Conservation (phyloP, 2,113 vertebrate genomes). For the Ageneiosus marmoratus region DNA sequence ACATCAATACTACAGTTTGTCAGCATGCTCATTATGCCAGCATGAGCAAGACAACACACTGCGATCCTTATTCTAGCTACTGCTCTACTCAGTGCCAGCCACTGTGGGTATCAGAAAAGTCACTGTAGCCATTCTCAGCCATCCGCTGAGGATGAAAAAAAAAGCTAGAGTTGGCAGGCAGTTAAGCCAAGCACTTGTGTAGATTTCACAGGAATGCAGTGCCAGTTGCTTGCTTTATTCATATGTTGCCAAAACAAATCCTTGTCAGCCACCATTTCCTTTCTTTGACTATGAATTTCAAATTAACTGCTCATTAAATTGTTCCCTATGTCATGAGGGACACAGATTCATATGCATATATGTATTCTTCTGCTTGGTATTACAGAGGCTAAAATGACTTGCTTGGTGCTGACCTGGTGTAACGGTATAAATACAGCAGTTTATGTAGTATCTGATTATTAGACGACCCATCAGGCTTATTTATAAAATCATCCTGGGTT, state of each 20-base stretch:
- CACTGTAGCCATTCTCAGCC: conserved; percentile 40
- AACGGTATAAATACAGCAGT: neutral
- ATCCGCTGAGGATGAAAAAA: conserved; percentile 26
- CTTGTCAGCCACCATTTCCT: conserved; percentile 26
- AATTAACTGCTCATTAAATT: conserved; percentile 40
- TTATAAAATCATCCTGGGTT: neutral
- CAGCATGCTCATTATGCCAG: conserved; percentile 31
- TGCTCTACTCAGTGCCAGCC: conserved; percentile 22
- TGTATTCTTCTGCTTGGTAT: conserved; percentile 30
- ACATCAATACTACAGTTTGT: conserved; percentile 21
- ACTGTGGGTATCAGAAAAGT: conserved; percentile 36
- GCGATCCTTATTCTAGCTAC: conserved; percentile 30
- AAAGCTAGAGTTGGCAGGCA: conserved; percentile 42
- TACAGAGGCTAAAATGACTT: conserved; percentile 10
- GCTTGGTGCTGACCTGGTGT: conserved; percentile 6
- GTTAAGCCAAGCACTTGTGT: conserved; percentile 47
- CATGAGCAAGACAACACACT: conserved; percentile 36
- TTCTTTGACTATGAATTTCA: conserved; percentile 13
- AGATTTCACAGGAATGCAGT: conserved; percentile 46
- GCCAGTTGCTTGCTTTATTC: conserved; percentile 41
- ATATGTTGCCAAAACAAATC: conserved; percentile 46
- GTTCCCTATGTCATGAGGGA: conserved; percentile 17
- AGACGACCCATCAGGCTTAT: neutral
- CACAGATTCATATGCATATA: conserved; percentile 18
- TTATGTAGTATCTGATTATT: conserved; percentile 20